Conservation (phyloP, 2,113 vertebrate species). For the Spermophilus dauricus region DNA sequence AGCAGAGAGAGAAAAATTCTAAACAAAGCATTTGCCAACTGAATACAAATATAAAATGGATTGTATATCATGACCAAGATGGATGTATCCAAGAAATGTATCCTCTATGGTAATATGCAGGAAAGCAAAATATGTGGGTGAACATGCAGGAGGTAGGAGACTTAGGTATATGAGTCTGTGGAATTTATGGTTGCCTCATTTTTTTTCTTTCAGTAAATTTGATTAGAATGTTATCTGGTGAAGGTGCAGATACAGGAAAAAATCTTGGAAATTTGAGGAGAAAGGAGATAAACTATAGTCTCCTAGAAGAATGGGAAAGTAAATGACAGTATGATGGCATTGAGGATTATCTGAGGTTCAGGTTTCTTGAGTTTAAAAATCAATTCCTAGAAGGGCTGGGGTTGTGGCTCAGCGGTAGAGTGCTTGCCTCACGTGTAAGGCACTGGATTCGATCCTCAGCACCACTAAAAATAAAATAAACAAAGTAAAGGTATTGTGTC, state of each 20-base stretch:
- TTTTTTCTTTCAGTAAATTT: background rate
- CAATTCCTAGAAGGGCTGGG: background rate
- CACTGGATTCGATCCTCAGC: no score
- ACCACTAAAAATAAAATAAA: no score
- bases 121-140: background rate
- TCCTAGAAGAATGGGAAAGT: background rate
- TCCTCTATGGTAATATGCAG: background rate
- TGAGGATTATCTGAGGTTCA: background rate
- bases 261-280: background rate
- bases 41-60: constrained; percentile 48
- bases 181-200: background rate
- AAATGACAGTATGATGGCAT: background rate
- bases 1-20: constrained; percentile 45
- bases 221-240: background rate
- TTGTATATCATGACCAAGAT: background rate
- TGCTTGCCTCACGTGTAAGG: no score
- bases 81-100: background rate
- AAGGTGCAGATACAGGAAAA: background rate
- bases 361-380: background rate
- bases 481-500: no score
- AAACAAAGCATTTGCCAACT: constrained; percentile 50
- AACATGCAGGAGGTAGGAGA: background rate
- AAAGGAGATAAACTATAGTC: background rate
- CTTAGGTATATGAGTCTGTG: background rate
- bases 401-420: no score